Conservation (phyloP, 2,797 vertebrate genomes). For the Nannoperca obscura region DNA sequence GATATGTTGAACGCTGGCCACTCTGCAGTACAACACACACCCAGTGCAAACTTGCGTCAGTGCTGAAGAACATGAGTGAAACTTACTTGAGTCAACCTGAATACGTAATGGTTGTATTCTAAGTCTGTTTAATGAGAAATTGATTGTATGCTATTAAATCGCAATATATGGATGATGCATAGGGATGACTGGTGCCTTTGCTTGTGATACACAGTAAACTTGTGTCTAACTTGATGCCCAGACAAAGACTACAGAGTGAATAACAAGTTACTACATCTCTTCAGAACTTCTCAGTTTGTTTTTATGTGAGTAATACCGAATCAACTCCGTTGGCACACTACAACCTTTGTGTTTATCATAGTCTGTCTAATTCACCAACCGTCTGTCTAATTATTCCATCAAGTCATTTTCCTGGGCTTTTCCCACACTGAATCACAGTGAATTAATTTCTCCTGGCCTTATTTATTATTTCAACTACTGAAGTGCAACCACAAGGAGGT, state of each 20-base stretch:
- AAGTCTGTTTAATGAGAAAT: conserved; percentile 42
- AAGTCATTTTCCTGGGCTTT: conserved; percentile 8
- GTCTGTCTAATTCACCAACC: conserved; percentile 34
- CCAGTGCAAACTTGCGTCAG: conserved; percentile 50
- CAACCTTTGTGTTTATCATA: conserved; percentile 27
- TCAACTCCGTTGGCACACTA: not conserved
- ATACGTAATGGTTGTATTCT: conserved; percentile 20
- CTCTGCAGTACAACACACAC: conserved; percentile 53
- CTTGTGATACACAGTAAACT: conserved; percentile 8
- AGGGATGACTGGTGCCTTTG: conserved; percentile 8
- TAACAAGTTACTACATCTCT: not conserved
- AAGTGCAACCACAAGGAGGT: conserved; percentile 38
- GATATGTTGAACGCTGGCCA: conserved; percentile 73
- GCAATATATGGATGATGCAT: conserved; percentile 36
- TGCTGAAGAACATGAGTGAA: conserved; percentile 40
- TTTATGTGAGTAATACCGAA: conserved; percentile 6
- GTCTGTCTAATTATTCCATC: conserved; percentile 31
- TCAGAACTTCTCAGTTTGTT: conserved; percentile 14
- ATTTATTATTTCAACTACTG: conserved; percentile 41
- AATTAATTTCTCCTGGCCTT: conserved; percentile 26
- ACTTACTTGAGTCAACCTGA: conserved; percentile 29
- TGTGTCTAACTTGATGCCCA: not conserved
- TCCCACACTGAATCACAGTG: conserved; percentile 23
- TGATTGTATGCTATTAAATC: conserved; percentile 59
- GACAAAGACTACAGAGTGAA: not conserved